Conservation (phyloP, 2,797 vertebrate genomes). For the Micropoecilia bifurca region DNA sequence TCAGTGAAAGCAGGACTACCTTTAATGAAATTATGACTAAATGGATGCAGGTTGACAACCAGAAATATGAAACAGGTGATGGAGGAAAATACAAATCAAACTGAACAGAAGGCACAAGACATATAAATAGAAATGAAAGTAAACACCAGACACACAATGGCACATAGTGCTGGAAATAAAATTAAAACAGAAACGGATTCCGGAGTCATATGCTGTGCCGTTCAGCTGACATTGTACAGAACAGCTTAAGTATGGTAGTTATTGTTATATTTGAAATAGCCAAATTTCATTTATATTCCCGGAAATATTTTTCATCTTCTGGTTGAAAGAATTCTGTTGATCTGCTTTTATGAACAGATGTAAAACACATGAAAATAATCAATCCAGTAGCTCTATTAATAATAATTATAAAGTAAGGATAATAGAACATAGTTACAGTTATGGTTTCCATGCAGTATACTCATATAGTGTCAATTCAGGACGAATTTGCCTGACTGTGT, state of each 20-base stretch:
- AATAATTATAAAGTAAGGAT: background rate
- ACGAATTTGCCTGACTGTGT: background rate
- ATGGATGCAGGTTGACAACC: background rate
- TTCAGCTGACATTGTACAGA: background rate
- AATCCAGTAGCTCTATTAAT: background rate
- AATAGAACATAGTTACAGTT: background rate
- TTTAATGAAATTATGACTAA: background rate
- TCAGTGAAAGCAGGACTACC: background rate
- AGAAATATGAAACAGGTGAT: background rate
- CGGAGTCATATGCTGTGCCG: background rate
- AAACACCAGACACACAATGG: background rate
- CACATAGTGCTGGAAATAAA: background rate
- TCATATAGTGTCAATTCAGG: background rate
- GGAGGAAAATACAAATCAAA: background rate
- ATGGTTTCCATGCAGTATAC: background rate
- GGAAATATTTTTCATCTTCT: background rate
- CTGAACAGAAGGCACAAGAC: background rate
- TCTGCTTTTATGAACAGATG: background rate
- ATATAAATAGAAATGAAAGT: background rate
- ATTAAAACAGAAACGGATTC: background rate
- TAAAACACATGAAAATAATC: background rate
- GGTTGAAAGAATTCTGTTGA: background rate
- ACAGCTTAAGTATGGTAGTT: background rate
- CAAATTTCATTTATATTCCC: background rate
- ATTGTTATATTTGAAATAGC: slow-evolving; percentile 3